Conservation (phyloP, 2,888 invertebrate genomes). For the Eristalis intricaria region DNA sequence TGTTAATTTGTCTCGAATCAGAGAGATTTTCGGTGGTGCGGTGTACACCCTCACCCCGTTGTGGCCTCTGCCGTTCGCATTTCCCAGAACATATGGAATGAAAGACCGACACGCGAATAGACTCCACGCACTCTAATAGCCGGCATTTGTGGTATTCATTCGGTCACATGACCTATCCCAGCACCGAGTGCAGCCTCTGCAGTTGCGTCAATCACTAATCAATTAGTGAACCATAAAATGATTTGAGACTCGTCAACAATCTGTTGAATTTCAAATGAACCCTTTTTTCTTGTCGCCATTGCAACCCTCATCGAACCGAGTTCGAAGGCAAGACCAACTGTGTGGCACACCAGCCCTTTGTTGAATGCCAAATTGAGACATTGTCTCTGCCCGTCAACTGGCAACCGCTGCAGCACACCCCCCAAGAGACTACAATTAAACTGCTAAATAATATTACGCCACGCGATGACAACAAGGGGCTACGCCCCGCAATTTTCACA, state of each 20-base stretch:
- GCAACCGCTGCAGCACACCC: slow-evolving; percentile 5
- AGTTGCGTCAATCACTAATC: background rate
- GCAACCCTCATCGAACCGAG: background rate
- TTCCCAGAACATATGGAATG: too few species aligned
- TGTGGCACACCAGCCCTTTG: slow-evolving; percentile 5
- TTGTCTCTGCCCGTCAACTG: slow-evolving; percentile 53
- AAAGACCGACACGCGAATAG: too few species aligned
- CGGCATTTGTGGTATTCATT: too few species aligned
- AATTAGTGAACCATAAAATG: slow-evolving; percentile 7
- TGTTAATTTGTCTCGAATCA: too few species aligned
- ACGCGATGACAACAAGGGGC: background rate
- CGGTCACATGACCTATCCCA: too few species aligned
- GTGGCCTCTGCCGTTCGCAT: too few species aligned
- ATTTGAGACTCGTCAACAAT: slow-evolving; percentile 1
- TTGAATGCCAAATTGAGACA: slow-evolving; percentile 64
- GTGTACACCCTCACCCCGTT: too few species aligned
- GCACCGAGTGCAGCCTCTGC: background rate
- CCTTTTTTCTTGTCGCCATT: background rate
- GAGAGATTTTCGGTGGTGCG: too few species aligned
- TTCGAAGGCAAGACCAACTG: slow-evolving; percentile 1
- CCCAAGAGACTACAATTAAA: slow-evolving; percentile 61
- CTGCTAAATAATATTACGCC: slow-evolving; percentile 33
- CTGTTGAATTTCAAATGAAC: slow-evolving; percentile 55
- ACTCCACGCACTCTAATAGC: too few species aligned
- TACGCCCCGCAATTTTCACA: slow-evolving; percentile 18